A percentile compares a stretch with the other conserved stretches of the same genome.
phyloP scores from a whole-genome alignment of 1,140 invertebrate species.

The Meloidogyne floridensis region DNA sequence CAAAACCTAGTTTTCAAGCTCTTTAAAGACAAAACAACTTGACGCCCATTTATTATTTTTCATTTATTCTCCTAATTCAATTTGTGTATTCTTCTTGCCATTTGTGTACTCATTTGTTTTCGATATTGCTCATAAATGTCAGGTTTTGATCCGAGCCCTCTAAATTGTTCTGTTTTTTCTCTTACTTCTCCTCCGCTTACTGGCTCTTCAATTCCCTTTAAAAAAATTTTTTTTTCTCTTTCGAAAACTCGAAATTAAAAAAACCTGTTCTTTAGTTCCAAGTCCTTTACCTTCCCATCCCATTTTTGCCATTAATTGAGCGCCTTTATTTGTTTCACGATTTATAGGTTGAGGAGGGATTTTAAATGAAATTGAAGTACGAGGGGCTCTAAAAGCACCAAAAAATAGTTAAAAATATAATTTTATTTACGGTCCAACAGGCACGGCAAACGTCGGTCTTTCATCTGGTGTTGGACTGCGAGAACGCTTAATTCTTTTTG shows the following conservation, averaged over 20 bases:
- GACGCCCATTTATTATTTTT: too few species aligned
- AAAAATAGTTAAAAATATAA: neutral
- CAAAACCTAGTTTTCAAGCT: too few species aligned
- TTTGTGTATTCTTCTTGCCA: conserved; percentile 1
- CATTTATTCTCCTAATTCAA: too few species aligned
- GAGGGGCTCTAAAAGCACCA: neutral
- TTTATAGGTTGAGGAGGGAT: conserved; percentile 40
- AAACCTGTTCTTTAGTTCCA: conserved; percentile 49
- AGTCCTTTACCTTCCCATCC: conserved; percentile 51
- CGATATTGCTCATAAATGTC: conserved; percentile 48
- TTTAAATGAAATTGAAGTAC: conserved; percentile 38
- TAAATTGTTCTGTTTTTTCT: conserved; percentile 37
- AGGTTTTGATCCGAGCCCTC: conserved; percentile 43
- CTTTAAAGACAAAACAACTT: too few species aligned
- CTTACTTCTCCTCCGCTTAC: conserved; percentile 37
- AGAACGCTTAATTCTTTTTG: conserved; percentile 23
- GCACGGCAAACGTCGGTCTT: conserved; percentile 32
- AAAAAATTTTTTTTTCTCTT: neutral
- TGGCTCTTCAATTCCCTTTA: conserved; percentile 46
- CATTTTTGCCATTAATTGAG: conserved; percentile 52
- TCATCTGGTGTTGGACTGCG: conserved; percentile 37
- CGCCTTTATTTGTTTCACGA: conserved; percentile 45
- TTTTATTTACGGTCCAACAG: neutral
- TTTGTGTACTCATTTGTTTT: conserved; percentile 43
- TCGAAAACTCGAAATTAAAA: neutral